phyloP scores from a whole-genome alignment of 2,797 vertebrate species.

The Stomatorhinus walkeri region DNA sequence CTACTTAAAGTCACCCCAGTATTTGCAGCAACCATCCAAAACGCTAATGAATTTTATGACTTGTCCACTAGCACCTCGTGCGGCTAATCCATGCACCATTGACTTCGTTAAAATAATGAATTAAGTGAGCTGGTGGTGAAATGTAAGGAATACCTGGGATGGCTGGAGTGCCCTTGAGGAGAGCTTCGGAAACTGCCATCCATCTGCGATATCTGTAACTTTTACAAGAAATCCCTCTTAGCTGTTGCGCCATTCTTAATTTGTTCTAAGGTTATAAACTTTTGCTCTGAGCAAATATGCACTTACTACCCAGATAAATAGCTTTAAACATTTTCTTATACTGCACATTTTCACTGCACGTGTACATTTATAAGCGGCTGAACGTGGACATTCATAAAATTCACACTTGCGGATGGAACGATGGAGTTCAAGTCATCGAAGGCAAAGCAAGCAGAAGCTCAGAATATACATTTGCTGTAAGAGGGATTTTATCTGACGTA shows the following conservation, averaged over 20 bases:
- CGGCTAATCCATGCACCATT: neutral
- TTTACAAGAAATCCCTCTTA: neutral
- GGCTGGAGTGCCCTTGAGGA: neutral
- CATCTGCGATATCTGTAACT: neutral
- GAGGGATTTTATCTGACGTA: neutral
- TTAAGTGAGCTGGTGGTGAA: neutral
- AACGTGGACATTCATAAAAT: neutral
- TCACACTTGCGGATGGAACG: neutral
- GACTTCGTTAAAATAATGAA: neutral
- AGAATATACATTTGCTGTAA: neutral
- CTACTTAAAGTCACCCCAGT: neutral
- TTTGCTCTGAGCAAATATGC: neutral
- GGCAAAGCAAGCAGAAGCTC: neutral
- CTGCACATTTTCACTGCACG: neutral
- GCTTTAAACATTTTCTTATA: neutral
- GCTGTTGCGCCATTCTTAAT: neutral
- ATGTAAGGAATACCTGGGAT: neutral
- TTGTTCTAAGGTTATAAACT: neutral
- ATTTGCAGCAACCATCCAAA: neutral
- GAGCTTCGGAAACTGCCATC: neutral
- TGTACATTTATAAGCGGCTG: neutral
- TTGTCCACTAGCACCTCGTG: neutral
- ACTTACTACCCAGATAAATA: neutral
- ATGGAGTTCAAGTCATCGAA: neutral
- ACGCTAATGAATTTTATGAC: neutral